Evolutionary conservation across 2,797 vertebrate species (phyloP), one percentile per base, ranked within the genome.

Genomic region (Acrossocheilus wenchowensis): DNA sequence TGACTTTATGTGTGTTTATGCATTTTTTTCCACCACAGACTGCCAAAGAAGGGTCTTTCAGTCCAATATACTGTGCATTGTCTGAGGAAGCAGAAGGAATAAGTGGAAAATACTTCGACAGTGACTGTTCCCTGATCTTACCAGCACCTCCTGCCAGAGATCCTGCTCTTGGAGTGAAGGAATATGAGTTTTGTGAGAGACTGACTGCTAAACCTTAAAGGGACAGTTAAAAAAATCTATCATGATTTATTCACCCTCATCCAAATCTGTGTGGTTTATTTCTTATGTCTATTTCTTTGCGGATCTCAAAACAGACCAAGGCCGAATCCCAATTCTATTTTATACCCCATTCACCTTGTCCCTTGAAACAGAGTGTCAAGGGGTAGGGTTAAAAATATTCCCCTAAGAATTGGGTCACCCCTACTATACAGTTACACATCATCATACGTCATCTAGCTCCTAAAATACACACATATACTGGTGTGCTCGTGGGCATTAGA

Each of bases 41-140:
- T 0, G 12, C 95, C 1, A 90, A 95, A 83, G 94, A 97, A 87
- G 97, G 97, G 0, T 96, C 97, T 0, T 48, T 90, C 89, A 97
- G 95, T 87, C 43, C 96, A 11, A 94, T 97, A 83, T 98, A 95
- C 94, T 96, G 97, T 1, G 94, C 96, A 0, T 90, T 98, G 2
- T 94, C 97, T 0, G 94, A 97, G 78, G 97, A 98, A 57, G 93
- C 90, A 0, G 94, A 95, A 1, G 96, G 95, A 14, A 88, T 98
- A 88, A 95, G 93, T 0, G 97, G 97, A 19, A 98, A 97, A 88
- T 97, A 97, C 82, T 95, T 98, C 0, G 94, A 95, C 91, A 95
- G 96, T 3, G 92, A 95, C 90, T 97, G 97, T 88, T 66, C 89
- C 2, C 87, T 98, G 84, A 84, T 21, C 0, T 94, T 96, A 41